Evolutionary conservation across 2,113 vertebrate genomes (phyloP).

Genomic region (Nycticebus coucang): DNA sequence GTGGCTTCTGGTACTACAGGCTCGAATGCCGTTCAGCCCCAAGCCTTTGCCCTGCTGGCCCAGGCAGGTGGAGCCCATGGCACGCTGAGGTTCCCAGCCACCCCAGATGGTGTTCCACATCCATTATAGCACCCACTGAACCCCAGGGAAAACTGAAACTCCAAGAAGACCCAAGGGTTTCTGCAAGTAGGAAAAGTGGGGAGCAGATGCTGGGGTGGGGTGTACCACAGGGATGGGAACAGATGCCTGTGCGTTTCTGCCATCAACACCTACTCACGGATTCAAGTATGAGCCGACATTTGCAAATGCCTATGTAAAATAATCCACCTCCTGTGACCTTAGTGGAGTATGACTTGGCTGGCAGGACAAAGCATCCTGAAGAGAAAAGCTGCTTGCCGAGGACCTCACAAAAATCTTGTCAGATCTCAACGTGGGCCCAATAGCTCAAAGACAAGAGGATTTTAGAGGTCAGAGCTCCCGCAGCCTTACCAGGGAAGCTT

Average conservation of each 20-base stretch:
- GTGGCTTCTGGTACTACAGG: background rate
- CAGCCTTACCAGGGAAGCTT: background rate
- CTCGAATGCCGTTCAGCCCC: background rate
- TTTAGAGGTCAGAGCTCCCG: background rate
- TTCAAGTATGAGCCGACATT: constrained; percentile 26
- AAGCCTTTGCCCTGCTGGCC: background rate
- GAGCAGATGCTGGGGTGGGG: constrained; percentile 15
- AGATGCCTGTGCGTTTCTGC: constrained; percentile 43
- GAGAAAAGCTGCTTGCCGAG: constrained; percentile 16
- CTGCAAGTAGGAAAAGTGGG: background rate
- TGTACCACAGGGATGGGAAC: background rate
- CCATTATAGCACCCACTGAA: background rate
- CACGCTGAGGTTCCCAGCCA: background rate
- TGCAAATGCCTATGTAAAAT: constrained; percentile 62
- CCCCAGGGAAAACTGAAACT: background rate
- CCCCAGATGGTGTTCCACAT: background rate
- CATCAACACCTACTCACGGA: constrained; percentile 58
- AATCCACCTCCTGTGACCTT: constrained; percentile 47
- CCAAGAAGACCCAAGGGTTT: background rate
- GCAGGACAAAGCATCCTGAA: background rate
- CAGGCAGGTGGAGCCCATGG: background rate
- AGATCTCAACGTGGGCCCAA: background rate
- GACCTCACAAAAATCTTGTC: background rate
- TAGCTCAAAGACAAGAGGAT: background rate
- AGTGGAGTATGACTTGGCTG: constrained; percentile 54